Percentiles rank a stretch among this genome's conserved stretches.
Conservation (phyloP, 2,888 invertebrate genomes). For the Syrphus vitripennis region DNA sequence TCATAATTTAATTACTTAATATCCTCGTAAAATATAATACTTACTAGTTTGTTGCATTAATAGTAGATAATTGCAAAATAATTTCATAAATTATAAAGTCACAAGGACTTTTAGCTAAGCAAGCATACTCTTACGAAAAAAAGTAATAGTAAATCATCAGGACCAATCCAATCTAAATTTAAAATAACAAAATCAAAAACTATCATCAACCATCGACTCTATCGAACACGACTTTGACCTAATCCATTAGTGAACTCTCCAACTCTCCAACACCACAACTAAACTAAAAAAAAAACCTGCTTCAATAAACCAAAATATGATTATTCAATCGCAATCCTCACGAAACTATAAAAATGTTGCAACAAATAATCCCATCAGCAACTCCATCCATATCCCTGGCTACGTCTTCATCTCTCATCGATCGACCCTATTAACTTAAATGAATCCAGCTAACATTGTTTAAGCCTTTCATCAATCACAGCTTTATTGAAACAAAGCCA, state of each 20-base stretch:
- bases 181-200: conserved; percentile 28
- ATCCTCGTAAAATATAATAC: no score
- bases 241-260: conserved; percentile 49
- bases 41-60: no score
- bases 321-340: conserved; percentile 60
- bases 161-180: no score
- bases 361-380: conserved; percentile 60
- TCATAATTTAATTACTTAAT: no score
- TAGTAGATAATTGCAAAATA: no score
- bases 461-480: conserved; percentile 46
- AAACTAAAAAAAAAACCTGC: background rate
- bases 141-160: no score
- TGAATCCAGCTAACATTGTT: conserved; percentile 54
- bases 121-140: no score
- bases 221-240: conserved; percentile 57
- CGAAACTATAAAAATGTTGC: conserved; percentile 52
- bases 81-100: no score
- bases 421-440: conserved; percentile 69
- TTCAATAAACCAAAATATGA: conserved; percentile 47
- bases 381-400: conserved; percentile 37
- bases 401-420: conserved; percentile 46
- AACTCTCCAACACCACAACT: conserved; percentile 35
- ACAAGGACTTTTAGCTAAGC: background rate
- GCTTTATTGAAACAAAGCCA: conserved; percentile 54
- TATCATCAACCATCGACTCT: background rate